Evolutionary conservation across 2,113 vertebrate genomes (phyloP).

Genomic region (Hippoglossus stenolepis): DNA sequence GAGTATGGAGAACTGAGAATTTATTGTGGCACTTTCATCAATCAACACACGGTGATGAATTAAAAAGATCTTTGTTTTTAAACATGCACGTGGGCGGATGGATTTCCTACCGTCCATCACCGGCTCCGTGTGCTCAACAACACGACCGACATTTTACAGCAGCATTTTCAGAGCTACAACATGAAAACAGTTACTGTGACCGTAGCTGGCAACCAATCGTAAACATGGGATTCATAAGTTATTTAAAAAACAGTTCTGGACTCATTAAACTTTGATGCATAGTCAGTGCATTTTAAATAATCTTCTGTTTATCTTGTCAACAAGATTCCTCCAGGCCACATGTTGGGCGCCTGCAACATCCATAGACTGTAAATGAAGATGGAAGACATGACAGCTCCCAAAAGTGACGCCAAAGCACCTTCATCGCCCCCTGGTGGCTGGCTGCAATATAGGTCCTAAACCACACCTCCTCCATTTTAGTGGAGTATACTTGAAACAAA

Average conservation of each 20-base stretch:
- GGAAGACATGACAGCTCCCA: no score
- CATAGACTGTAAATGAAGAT: no score
- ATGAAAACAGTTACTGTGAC: background rate
- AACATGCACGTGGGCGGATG: no score
- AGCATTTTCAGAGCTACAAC: background rate
- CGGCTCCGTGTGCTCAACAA: background rate
- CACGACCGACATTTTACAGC: no score
- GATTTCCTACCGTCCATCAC: background rate
- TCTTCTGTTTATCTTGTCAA: background rate
- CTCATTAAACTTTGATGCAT: background rate
- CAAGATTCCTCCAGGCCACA: background rate
- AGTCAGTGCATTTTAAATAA: background rate
- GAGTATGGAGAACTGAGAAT: conserved; percentile 1
- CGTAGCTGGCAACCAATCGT: background rate
- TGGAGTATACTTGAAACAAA: no score
- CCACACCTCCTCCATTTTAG: no score
- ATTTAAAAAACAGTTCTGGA: conserved; percentile 2
- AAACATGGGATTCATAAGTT: conserved; percentile 8
- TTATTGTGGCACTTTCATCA: conserved; percentile 34
- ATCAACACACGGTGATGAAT: background rate
- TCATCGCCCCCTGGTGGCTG: no score
- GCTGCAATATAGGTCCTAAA: no score
- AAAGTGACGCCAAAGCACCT: no score
- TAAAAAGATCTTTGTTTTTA: no score
- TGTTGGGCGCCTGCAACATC: background rate